A percentile compares a stretch with the other conserved stretches of the same genome.
Conservation (phyloP, 2,888 invertebrate genomes). For the Diploptera punctata region DNA sequence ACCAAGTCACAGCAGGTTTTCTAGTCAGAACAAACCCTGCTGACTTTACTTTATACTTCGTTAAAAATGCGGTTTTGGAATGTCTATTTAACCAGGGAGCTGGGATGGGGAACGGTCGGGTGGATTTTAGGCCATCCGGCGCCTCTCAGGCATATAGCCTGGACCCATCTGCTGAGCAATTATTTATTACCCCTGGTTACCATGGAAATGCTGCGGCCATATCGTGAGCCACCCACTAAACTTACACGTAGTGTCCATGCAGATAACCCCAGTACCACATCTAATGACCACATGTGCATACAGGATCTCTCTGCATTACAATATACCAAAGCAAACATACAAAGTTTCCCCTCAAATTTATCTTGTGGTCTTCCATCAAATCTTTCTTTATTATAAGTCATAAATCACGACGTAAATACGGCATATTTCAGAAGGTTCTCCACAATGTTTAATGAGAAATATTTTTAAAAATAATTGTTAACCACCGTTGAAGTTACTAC, state of each 20-base stretch:
- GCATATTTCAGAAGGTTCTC: too few relatives aligned
- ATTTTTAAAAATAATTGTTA: too few relatives aligned
- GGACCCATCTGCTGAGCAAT: constrained; percentile 44
- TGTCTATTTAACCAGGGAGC: neutral
- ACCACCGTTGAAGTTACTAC: too few relatives aligned
- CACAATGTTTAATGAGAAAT: too few relatives aligned
- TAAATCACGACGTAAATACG: too few relatives aligned
- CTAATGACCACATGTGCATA: constrained; percentile 10
- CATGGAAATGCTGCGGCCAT: constrained; percentile 22
- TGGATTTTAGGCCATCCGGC: neutral
- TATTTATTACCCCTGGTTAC: constrained; percentile 43
- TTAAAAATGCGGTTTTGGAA: constrained; percentile 21
- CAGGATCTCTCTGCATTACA: neutral
- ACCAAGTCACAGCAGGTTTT: neutral
- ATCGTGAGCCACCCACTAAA: neutral
- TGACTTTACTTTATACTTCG: constrained; percentile 11
- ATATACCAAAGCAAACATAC: too few relatives aligned
- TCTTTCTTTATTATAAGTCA: too few relatives aligned
- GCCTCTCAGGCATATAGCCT: constrained; percentile 40
- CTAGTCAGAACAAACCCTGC: neutral
- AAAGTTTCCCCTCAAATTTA: too few relatives aligned
- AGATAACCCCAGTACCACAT: neutral
- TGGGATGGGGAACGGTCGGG: neutral
- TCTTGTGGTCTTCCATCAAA: too few relatives aligned
- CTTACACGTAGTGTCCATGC: neutral